Percentiles rank a stretch among this genome's conserved stretches.
Conservation (phyloP, 2,113 vertebrate species). For the Scolopax mira region DNA sequence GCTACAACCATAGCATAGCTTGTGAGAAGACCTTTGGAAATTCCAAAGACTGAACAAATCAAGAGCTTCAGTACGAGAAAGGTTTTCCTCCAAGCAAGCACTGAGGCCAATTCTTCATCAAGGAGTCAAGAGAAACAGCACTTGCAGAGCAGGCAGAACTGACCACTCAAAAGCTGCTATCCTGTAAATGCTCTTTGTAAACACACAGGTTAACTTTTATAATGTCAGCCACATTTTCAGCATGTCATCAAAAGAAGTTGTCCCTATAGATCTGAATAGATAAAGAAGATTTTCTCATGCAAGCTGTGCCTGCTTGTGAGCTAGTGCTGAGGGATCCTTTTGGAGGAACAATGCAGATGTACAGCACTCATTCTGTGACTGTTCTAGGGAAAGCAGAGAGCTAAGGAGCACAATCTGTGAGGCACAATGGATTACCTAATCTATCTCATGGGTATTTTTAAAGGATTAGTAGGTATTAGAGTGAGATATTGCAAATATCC, state of each 20-base stretch:
- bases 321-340: not conserved
- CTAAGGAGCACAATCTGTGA: conserved; percentile 11
- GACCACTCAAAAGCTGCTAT: not conserved
- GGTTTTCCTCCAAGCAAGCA: not conserved
- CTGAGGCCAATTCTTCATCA: not conserved
- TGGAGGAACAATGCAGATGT: not conserved
- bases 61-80: not conserved
- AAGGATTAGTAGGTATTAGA: conserved; percentile 57
- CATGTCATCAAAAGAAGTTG: not conserved
- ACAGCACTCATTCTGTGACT: not conserved
- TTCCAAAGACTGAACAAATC: not conserved
- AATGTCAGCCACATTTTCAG: not conserved
- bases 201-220: not conserved
- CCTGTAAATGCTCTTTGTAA: not conserved
- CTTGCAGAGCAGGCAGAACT: not conserved
- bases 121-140: not conserved
- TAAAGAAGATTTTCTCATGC: not conserved
- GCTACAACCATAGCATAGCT: not conserved
- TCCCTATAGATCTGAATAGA: not conserved
- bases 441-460: conserved; percentile 45
- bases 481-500: conserved; percentile 43
- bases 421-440: conserved; percentile 35
- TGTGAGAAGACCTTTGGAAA: not conserved
- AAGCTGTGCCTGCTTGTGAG: conserved; percentile 1
- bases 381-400: not conserved